Evolutionary conservation across 2,797 vertebrate species (phyloP).

Genomic region (Sebastolobus altivelis): DNA sequence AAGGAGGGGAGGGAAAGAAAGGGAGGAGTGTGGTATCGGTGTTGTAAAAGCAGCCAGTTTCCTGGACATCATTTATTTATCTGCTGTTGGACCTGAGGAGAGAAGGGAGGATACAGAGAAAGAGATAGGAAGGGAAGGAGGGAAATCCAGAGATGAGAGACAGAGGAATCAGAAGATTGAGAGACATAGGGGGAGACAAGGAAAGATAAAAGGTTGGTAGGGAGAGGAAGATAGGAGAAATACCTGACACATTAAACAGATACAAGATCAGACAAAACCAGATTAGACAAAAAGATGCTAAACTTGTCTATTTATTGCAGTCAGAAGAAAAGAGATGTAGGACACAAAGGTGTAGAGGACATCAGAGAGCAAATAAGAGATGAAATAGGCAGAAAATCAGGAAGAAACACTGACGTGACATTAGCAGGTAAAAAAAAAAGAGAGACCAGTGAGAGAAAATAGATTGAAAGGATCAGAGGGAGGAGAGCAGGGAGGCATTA

Average conservation of each 20-base stretch:
- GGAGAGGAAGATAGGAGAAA: background rate
- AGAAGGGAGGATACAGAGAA: slow-evolving; percentile 16
- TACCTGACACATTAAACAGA: slow-evolving; percentile 7
- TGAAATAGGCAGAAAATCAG: slow-evolving; percentile 24
- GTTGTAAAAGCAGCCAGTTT: slow-evolving; percentile 73
- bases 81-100: slow-evolving; percentile 59
- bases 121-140: slow-evolving; percentile 16
- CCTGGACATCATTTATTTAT: slow-evolving; percentile 78
- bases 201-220: background rate
- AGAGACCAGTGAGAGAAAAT: slow-evolving; percentile 62
- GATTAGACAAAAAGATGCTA: background rate
- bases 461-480: slow-evolving; percentile 74
- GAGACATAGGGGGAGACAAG: background rate
- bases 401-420: slow-evolving; percentile 43
- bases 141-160: slow-evolving; percentile 33
- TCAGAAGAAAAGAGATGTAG: background rate
- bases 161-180: slow-evolving; percentile 10
- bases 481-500: slow-evolving; percentile 67
- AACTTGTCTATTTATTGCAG: slow-evolving; percentile 4
- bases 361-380: slow-evolving; percentile 12
- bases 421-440: slow-evolving; percentile 4
- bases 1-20: slow-evolving; percentile 32
- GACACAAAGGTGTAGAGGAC: slow-evolving; percentile 34
- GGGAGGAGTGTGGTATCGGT: slow-evolving; percentile 46
- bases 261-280: slow-evolving; percentile 12